Evolutionary conservation across 2,113 vertebrate genomes (phyloP).

Genomic region (Baryphthengus martii): DNA sequence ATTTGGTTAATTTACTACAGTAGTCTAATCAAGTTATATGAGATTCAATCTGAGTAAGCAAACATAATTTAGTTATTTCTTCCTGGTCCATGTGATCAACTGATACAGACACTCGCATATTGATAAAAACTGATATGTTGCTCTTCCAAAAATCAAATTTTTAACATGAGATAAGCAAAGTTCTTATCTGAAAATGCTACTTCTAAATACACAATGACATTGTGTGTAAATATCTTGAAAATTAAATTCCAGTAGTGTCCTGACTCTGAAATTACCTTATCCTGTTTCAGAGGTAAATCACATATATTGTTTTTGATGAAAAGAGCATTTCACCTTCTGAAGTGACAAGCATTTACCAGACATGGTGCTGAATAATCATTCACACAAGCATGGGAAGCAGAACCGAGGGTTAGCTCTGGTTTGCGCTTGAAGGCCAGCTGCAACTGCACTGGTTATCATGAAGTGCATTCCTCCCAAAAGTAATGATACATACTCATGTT

Average conservation of each 20-base stretch:
- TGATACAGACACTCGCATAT: background rate
- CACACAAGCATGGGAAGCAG: background rate
- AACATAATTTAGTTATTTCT: background rate
- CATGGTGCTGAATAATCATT: background rate
- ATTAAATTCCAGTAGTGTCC: background rate
- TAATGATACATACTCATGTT: background rate
- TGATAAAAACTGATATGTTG: background rate
- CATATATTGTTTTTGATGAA: background rate
- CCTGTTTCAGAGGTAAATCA: background rate
- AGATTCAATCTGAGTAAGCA: background rate
- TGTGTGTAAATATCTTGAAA: background rate
- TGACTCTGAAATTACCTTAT: background rate
- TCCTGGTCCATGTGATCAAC: background rate
- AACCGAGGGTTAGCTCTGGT: background rate
- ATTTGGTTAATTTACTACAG: background rate
- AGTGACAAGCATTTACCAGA: background rate
- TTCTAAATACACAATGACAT: background rate
- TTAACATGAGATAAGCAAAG: background rate
- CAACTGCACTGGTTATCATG: background rate
- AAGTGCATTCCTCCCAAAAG: background rate
- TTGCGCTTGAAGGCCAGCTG: background rate
- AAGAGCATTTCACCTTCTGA: background rate
- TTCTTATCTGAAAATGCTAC: background rate
- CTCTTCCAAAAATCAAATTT: background rate
- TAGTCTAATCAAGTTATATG: background rate